A percentile compares a stretch with the other conserved stretches of the same genome.
Conservation (phyloP, 2,888 invertebrate species). For the Subacronicta megacephala region DNA sequence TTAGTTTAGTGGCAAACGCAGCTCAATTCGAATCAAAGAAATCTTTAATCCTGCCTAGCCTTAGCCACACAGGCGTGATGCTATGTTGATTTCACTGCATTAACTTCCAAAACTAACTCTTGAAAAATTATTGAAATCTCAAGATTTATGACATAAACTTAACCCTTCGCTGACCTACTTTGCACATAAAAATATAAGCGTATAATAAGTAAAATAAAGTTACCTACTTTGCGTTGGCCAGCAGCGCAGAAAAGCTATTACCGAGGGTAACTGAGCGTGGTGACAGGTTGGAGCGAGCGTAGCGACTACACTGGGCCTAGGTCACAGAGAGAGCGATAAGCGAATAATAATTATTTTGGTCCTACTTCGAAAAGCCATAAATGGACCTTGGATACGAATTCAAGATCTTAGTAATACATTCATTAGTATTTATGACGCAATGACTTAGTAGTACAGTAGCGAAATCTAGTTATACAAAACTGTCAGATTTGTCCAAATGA, state of each 20-base stretch:
- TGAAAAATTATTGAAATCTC: constrained; percentile 18
- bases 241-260: constrained; percentile 38
- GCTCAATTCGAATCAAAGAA: too few relatives aligned
- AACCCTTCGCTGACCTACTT: constrained; percentile 16
- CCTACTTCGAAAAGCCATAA: too few relatives aligned
- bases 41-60: too few relatives aligned
- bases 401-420: too few relatives aligned
- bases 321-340: not conserved
- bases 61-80: too few relatives aligned
- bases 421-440: too few relatives aligned
- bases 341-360: not conserved
- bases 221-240: constrained; percentile 15
- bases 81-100: too few relatives aligned
- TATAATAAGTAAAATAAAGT: constrained; percentile 31
- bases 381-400: too few relatives aligned
- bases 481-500: too few relatives aligned
- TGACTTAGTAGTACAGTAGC: too few relatives aligned
- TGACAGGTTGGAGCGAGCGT: constrained; percentile 23
- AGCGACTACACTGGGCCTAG: not conserved
- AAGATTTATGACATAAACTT: constrained; percentile 34
- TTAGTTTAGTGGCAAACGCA: too few relatives aligned
- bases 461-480: too few relatives aligned
- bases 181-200: constrained; percentile 21
- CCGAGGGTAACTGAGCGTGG: constrained; percentile 30
- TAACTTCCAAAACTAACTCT: not conserved